These are phyloP conservation scores for Pangasius sanitwongsei DNA, from an alignment of 2,797 vertebrate genomes.

Conservation along the genomic window DNA sequence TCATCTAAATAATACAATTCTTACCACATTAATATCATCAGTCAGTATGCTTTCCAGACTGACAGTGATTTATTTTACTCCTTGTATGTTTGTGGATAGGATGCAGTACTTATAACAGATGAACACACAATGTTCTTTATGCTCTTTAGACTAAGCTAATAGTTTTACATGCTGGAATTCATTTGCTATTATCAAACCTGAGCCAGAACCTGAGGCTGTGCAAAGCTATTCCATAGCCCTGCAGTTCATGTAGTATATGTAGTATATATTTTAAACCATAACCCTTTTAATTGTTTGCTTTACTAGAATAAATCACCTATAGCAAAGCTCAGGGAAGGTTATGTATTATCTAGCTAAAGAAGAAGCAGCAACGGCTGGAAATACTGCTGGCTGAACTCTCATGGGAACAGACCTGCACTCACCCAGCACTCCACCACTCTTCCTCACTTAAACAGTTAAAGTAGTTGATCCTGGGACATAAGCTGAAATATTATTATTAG, in stretches of 20 bases:
- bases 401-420: background rate
- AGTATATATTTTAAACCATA: background rate
- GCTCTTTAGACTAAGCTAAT: background rate
- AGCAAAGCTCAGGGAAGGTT: background rate
- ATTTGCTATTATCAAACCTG: background rate
- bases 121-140: background rate
- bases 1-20: background rate
- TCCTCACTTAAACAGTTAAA: too few relatives aligned
- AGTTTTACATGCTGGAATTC: background rate
- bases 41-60: background rate
- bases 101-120: background rate
- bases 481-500: too few relatives aligned
- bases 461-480: too few relatives aligned
- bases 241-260: background rate
- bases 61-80: background rate
- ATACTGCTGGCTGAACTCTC: conserved; percentile 39
- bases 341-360: conserved; percentile 21
- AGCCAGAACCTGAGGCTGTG: background rate
- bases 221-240: background rate
- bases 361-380: background rate
- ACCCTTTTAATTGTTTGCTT: background rate
- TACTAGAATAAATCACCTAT: background rate
- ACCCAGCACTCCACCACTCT: too few relatives aligned
- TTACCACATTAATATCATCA: background rate
- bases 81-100: background rate